Evolutionary conservation across 2,113 vertebrate genomes (phyloP).

Genomic region (Urocitellus parryii): DNA sequence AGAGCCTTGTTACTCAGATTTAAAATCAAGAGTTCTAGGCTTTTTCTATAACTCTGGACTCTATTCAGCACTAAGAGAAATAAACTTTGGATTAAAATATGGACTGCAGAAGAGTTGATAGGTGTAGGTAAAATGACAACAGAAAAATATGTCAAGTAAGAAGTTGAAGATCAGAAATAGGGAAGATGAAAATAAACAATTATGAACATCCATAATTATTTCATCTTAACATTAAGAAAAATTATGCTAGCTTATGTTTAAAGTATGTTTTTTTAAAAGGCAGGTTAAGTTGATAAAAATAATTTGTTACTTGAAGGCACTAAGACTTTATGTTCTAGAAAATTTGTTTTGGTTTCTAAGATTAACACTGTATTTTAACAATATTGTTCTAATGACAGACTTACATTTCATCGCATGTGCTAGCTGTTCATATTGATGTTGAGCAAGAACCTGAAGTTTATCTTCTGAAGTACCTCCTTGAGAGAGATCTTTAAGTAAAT

Average conservation of each 20-base stretch:
- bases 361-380: neutral
- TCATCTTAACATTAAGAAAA: neutral
- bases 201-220: neutral
- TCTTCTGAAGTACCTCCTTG: slow-evolving; percentile 89
- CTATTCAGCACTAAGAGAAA: neutral
- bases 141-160: neutral
- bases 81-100: slow-evolving; percentile 33
- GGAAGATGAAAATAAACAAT: neutral
- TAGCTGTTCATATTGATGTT: slow-evolving; percentile 90
- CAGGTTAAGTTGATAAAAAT: slow-evolving; percentile 36
- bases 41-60: slow-evolving; percentile 3
- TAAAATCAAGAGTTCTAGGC: neutral
- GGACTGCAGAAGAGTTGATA: neutral
- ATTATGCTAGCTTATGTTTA: neutral
- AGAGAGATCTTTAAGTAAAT: slow-evolving; percentile 91
- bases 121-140: neutral
- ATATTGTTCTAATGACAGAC: slow-evolving; percentile 68
- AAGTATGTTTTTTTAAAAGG: slow-evolving; percentile 49
- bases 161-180: slow-evolving; percentile 3
- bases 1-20: neutral
- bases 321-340: slow-evolving; percentile 8
- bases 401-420: slow-evolving; percentile 92
- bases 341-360: slow-evolving; percentile 23
- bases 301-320: slow-evolving; percentile 29
- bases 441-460: slow-evolving; percentile 89